These are phyloP conservation scores for Conistra vaccinii DNA, from an alignment of 2,888 invertebrate species.

Conservation along the genomic window DNA sequence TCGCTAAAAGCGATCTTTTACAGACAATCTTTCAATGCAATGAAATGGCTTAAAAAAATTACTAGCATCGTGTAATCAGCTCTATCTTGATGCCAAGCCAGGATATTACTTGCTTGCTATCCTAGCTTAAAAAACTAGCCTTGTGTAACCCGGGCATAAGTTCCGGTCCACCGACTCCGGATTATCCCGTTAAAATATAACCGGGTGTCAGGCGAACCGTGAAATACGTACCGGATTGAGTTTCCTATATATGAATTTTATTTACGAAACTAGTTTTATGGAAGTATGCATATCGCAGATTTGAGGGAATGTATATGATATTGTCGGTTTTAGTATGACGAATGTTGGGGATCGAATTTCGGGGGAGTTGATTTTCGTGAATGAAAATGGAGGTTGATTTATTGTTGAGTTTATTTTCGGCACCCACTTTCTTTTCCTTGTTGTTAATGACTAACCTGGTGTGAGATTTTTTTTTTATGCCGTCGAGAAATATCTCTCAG, in stretches of 20 bases:
- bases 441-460: too few species aligned
- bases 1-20: too few species aligned
- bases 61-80: neutral
- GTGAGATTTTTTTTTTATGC: too few species aligned
- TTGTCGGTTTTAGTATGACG: neutral
- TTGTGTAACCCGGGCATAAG: conserved; percentile 3
- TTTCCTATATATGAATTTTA: conserved; percentile 56
- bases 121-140: neutral
- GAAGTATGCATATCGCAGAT: neutral
- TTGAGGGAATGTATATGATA: neutral
- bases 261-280: conserved; percentile 51
- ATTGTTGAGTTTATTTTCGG: conserved; percentile 12
- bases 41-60: neutral
- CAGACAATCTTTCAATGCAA: too few species aligned
- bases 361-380: neutral
- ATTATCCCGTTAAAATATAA: conserved; percentile 68
- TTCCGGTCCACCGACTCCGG: conserved; percentile 53
- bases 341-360: neutral
- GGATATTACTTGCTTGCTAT: neutral
- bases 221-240: conserved; percentile 62
- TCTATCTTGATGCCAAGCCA: neutral
- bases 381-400: neutral
- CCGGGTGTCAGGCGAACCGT: conserved; percentile 56
- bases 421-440: too few species aligned
- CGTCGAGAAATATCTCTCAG: too few species aligned